Conservation (phyloP, 2,113 vertebrate species). For the Hippocampus abdominalis region DNA sequence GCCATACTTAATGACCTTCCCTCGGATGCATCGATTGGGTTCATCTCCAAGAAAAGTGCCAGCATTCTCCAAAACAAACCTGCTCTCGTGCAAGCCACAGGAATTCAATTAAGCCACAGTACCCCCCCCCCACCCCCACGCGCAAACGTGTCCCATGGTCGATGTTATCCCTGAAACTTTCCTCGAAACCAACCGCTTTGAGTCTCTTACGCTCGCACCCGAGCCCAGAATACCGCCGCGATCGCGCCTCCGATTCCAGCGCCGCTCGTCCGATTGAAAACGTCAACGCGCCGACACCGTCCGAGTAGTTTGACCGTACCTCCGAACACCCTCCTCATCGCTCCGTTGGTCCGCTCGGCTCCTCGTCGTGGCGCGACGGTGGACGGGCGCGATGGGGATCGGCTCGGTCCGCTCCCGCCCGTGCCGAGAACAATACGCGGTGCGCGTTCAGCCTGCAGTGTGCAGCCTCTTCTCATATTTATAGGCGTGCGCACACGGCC, state of each 20-base stretch:
- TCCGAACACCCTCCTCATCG: not conserved
- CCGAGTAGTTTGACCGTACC: conserved; percentile 14
- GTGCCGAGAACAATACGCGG: conserved; percentile 48
- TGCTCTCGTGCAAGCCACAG: conserved; percentile 19
- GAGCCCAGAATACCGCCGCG: not conserved
- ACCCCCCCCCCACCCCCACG: not conserved
- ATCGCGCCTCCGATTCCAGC: conserved; percentile 4
- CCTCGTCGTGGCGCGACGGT: conserved; percentile 7
- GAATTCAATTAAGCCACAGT: conserved; percentile 31
- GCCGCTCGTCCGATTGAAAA: not conserved
- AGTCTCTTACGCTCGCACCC: conserved; percentile 8
- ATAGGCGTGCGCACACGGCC: conserved; percentile 13
- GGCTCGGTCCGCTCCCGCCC: not conserved
- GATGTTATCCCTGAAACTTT: conserved; percentile 47
- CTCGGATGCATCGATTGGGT: conserved; percentile 7
- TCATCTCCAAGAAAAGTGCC: conserved; percentile 36
- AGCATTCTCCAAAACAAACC: conserved; percentile 30
- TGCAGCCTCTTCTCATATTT: conserved; percentile 2
- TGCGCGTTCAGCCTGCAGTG: conserved; percentile 10
- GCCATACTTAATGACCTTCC: conserved; percentile 46
- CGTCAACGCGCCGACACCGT: conserved; percentile 7
- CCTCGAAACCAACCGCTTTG: conserved; percentile 45
- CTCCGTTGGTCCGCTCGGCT: conserved; percentile 5
- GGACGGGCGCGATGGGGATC: conserved; percentile 7
- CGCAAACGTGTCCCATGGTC: conserved; percentile 35